A percentile compares a stretch with the other conserved stretches of the same genome.
Evolutionary conservation across 2,797 vertebrate species (phyloP).

Genomic region (Rhinoraja longicauda): DNA sequence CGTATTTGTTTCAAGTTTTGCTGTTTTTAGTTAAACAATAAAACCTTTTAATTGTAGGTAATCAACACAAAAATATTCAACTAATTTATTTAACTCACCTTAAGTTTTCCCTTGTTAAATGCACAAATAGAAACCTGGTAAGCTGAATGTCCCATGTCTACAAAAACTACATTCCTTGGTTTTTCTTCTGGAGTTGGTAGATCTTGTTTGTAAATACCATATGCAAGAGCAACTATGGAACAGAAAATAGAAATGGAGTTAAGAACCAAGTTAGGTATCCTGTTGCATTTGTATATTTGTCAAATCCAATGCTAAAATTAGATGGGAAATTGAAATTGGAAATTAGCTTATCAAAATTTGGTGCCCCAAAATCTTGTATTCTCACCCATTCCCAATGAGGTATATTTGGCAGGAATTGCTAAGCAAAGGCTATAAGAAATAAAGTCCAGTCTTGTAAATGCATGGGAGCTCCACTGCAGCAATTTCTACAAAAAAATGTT

Average conservation of each 20-base stretch:
- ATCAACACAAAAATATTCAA: slow-evolving; percentile 6
- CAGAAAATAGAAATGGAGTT: slow-evolving; percentile 39
- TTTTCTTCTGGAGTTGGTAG: slow-evolving; percentile 63
- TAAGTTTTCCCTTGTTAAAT: slow-evolving; percentile 72
- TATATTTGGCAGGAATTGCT: not conserved
- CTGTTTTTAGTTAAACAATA: not conserved
- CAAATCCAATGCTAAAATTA: not conserved
- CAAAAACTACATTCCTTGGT: slow-evolving; percentile 66
- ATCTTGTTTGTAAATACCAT: slow-evolving; percentile 72
- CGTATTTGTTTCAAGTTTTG: not conserved
- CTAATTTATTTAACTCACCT: slow-evolving; percentile 52
- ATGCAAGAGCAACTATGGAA: slow-evolving; percentile 62
- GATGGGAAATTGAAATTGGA: not conserved
- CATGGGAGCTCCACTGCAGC: no score
- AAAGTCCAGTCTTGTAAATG: not conserved
- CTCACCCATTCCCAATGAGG: not conserved
- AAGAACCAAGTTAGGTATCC: not conserved
- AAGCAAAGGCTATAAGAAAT: not conserved
- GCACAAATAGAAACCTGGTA: slow-evolving; percentile 66
- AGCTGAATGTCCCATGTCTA: slow-evolving; percentile 69
- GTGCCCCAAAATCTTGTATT: not conserved
- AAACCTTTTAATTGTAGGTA: not conserved
- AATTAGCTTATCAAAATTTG: not conserved
- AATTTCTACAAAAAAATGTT: not conserved
- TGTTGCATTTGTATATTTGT: not conserved